These are phyloP conservation scores for Tokudaia muenninki DNA, from an alignment of 2,797 vertebrate species.

Conservation along the genomic window DNA sequence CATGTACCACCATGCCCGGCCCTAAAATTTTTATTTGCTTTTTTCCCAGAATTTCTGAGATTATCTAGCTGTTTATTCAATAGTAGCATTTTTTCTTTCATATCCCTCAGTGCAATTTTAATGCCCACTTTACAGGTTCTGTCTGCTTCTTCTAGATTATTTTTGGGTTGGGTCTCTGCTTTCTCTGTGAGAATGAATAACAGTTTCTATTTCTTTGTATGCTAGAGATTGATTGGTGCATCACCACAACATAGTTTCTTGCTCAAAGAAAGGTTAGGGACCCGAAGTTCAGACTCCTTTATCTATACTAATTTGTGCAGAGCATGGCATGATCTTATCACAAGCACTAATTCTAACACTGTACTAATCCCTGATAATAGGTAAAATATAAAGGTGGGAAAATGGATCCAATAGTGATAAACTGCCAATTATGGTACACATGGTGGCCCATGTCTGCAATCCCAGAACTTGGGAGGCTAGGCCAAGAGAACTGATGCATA, in stretches of 20 bases:
- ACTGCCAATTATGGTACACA: neutral
- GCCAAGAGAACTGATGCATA: neutral
- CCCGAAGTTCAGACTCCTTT: neutral
- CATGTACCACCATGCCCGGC: neutral
- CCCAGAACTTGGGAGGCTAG: neutral
- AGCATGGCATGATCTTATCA: neutral
- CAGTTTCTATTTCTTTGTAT: neutral
- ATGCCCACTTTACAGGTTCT: neutral
- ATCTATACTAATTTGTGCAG: neutral
- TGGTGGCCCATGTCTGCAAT: neutral
- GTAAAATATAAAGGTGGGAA: conserved; percentile 15
- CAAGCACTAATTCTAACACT: neutral
- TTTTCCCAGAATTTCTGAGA: neutral
- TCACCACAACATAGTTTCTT: conserved; percentile 9
- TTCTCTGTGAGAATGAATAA: neutral
- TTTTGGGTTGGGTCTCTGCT: neutral
- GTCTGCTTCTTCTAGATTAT: neutral
- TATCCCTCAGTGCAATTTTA: neutral
- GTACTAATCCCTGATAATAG: neutral
- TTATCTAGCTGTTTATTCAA: neutral
- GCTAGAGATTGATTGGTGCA: neutral
- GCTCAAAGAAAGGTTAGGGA: conserved; percentile 11
- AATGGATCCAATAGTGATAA: conserved; percentile 3
- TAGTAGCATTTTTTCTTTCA: neutral
- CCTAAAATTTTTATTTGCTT: neutral